These are phyloP conservation scores for Drosophila kuntzei DNA, from an alignment of 2,888 invertebrate species.

Conservation along the genomic window DNA sequence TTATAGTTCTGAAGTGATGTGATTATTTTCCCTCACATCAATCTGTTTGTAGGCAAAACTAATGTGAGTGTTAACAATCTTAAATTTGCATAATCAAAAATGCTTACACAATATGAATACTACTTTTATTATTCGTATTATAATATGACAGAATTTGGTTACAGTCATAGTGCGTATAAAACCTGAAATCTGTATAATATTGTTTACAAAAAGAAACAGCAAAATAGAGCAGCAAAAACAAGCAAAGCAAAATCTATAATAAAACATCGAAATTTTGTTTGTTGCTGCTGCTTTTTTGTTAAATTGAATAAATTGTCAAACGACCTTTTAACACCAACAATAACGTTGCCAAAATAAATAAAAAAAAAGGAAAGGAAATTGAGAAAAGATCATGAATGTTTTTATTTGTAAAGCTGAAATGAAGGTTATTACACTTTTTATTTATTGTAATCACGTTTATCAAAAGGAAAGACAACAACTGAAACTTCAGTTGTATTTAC, in stretches of 20 bases:
- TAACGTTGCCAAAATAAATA: slow-evolving; percentile 27
- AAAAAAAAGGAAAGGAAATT: not conserved
- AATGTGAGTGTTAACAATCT: slow-evolving; percentile 1
- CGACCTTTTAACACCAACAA: slow-evolving; percentile 14
- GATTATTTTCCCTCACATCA: not conserved
- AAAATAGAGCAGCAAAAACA: slow-evolving; percentile 9
- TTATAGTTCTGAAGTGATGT: slow-evolving; percentile 22
- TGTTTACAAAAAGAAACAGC: slow-evolving; percentile 14
- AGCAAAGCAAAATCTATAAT: slow-evolving; percentile 4
- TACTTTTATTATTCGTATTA: not conserved
- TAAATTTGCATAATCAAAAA: slow-evolving; percentile 29
- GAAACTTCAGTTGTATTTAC: slow-evolving; percentile 13
- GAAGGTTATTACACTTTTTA: slow-evolving; percentile 34
- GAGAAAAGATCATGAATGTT: slow-evolving; percentile 17
- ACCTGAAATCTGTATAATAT: slow-evolving; percentile 26
- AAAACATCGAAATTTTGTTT: slow-evolving; percentile 13
- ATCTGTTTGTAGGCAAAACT: not conserved
- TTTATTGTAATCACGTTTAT: slow-evolving; percentile 54
- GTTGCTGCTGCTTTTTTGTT: not conserved
- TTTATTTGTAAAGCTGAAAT: slow-evolving; percentile 29
- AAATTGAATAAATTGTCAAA: slow-evolving; percentile 21
- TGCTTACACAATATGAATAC: slow-evolving; percentile 15
- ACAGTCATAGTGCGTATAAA: slow-evolving; percentile 2
- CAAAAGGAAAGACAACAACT: slow-evolving; percentile 11
- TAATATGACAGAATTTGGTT: slow-evolving; percentile 1